These are phyloP conservation scores for Bufotes viridis DNA, from an alignment of 2,797 vertebrate genomes.

Conservation along the genomic window DNA sequence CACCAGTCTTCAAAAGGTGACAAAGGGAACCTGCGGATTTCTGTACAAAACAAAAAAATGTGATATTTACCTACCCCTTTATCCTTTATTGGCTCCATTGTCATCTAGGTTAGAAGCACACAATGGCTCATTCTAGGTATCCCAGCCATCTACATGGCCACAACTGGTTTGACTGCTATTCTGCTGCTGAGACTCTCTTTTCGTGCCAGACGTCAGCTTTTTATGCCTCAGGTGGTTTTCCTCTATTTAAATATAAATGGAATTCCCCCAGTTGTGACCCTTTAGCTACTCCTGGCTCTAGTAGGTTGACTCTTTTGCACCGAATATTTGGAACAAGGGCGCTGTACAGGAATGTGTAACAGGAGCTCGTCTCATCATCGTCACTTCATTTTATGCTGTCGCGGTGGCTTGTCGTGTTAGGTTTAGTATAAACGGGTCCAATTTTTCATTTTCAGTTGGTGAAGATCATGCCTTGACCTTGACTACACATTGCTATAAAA, in stretches of 20 bases:
- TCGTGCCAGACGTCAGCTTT: constrained; percentile 25
- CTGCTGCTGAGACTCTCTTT: background rate
- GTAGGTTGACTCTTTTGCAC: background rate
- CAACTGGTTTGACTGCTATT: constrained; percentile 54
- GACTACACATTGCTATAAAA: too few species aligned
- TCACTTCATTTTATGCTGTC: background rate
- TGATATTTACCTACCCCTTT: too few species aligned
- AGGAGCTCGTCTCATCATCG: background rate
- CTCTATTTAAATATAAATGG: constrained; percentile 43
- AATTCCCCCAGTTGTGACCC: background rate
- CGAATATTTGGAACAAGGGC: background rate
- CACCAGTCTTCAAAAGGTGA: too few species aligned
- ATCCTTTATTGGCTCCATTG: too few species aligned
- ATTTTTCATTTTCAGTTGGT: too few species aligned
- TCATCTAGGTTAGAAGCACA: background rate
- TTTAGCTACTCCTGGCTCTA: constrained; percentile 2
- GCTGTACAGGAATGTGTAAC: background rate
- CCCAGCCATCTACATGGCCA: background rate
- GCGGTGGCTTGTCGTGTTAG: background rate
- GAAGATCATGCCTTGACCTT: too few species aligned
- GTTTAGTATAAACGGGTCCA: too few species aligned
- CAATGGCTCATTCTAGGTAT: constrained; percentile 38
- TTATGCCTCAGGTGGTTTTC: constrained; percentile 36
- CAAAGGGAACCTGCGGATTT: background rate
- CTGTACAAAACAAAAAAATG: too few species aligned